Evolutionary conservation across 2,113 vertebrate species (phyloP).

Genomic region (Sisor rabdophorus): DNA sequence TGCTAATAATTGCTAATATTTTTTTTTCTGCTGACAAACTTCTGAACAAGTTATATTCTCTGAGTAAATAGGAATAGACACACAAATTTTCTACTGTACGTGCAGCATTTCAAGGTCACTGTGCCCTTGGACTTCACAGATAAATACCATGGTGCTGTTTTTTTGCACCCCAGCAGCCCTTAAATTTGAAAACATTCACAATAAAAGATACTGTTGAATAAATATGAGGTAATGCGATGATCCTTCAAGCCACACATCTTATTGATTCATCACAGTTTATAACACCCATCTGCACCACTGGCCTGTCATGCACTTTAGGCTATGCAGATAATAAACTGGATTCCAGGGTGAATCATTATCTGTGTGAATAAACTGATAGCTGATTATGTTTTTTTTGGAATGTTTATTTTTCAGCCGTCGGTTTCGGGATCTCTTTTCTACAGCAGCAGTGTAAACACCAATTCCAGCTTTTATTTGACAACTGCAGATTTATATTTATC

Average conservation of each 20-base stretch:
- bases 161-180: conserved; percentile 41
- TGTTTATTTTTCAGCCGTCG: too few relatives aligned
- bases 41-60: not conserved
- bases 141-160: conserved; percentile 50
- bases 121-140: conserved; percentile 37
- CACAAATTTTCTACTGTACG: not conserved
- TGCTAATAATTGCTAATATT: not conserved
- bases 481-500: too few relatives aligned
- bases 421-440: not conserved
- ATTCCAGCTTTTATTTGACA: not conserved
- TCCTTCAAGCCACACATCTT: conserved; percentile 64
- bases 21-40: not conserved
- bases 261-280: conserved; percentile 62
- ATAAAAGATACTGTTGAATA: conserved; percentile 66
- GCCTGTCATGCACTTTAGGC: conserved; percentile 52
- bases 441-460: not conserved
- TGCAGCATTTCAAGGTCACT: conserved; percentile 43
- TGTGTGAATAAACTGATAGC: conserved; percentile 49
- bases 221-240: conserved; percentile 66
- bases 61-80: not conserved
- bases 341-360: conserved; percentile 55
- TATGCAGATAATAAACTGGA: conserved; percentile 60
- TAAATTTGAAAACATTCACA: conserved; percentile 55
- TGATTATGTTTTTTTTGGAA: conserved; percentile 57
- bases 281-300: conserved; percentile 20